Conservation (phyloP, 2,113 vertebrate species). For the Blennius ocellaris region DNA sequence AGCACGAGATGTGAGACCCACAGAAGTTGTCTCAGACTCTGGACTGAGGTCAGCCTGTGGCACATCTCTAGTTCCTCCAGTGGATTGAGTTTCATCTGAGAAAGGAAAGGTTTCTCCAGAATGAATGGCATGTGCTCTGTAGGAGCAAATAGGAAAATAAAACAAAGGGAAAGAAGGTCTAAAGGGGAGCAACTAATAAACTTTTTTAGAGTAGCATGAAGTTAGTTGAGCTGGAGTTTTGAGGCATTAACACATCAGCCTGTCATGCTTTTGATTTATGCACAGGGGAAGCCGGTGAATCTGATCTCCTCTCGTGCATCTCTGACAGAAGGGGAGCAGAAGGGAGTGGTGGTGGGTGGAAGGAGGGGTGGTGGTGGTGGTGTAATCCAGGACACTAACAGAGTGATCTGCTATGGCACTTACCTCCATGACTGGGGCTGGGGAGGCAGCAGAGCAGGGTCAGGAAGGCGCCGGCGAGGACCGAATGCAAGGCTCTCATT, state of each 20-base stretch:
- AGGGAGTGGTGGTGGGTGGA: neutral
- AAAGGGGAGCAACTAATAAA: slow-evolving; percentile 7
- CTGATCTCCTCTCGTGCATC: slow-evolving; percentile 30
- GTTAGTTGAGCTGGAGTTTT: neutral
- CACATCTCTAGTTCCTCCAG: slow-evolving; percentile 15
- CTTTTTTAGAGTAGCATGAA: slow-evolving; percentile 3
- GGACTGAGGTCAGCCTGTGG: slow-evolving; percentile 40
- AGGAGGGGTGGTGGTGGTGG: no score
- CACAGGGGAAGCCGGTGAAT: slow-evolving; percentile 15
- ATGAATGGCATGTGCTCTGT: slow-evolving; percentile 15
- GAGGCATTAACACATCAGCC: slow-evolving; percentile 16
- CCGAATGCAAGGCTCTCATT: slow-evolving; percentile 66
- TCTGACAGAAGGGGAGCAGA: slow-evolving; percentile 32
- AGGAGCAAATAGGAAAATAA: slow-evolving; percentile 1
- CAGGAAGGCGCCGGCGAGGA: slow-evolving; percentile 59
- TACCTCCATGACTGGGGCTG: slow-evolving; percentile 74
- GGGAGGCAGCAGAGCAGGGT: slow-evolving; percentile 73
- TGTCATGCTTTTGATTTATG: slow-evolving; percentile 40
- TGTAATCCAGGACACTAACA: slow-evolving; percentile 14
- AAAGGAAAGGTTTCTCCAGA: slow-evolving; percentile 33
- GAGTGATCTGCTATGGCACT: slow-evolving; percentile 61
- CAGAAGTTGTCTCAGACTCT: slow-evolving; percentile 56
- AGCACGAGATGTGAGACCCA: slow-evolving; percentile 15
- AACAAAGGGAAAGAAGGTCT: neutral
- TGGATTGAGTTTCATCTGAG: slow-evolving; percentile 41